Conservation (phyloP, 2,797 vertebrate species). For the Propithecus deckenii region DNA sequence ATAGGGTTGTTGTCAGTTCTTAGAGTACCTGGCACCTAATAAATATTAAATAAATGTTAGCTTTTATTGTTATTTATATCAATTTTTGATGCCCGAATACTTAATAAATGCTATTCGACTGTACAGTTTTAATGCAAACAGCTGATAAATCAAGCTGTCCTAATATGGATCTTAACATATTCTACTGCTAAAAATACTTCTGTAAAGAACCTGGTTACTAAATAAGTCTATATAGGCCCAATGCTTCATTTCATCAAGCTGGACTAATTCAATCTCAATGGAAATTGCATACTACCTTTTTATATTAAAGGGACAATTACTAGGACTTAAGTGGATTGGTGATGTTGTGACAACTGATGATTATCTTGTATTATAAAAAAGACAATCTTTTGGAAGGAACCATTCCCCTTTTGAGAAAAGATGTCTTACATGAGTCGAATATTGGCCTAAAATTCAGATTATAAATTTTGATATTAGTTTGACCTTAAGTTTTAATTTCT, state of each 20-base stretch:
- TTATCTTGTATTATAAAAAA: slow-evolving; percentile 14
- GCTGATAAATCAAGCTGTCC: not conserved
- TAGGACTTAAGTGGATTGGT: not conserved
- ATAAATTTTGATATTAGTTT: slow-evolving; percentile 33
- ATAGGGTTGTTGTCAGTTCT: not conserved
- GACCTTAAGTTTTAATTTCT: not conserved
- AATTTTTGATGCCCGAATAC: not conserved
- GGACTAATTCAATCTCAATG: not conserved
- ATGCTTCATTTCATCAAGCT: not conserved
- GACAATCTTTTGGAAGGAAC: not conserved
- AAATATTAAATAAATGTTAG: slow-evolving; percentile 1
- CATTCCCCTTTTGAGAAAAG: not conserved
- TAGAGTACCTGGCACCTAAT: not conserved
- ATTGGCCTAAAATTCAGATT: not conserved
- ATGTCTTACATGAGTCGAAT: not conserved
- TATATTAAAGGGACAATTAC: not conserved
- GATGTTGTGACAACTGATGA: not conserved
- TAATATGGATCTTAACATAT: not conserved
- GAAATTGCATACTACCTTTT: not conserved
- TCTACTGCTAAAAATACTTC: not conserved
- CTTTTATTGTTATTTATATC: not conserved
- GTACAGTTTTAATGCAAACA: not conserved
- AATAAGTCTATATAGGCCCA: not conserved
- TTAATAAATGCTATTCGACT: not conserved
- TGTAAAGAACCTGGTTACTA: not conserved